phyloP scores from a whole-genome alignment of 2,113 vertebrate genomes.

The Seriola dumerili region DNA sequence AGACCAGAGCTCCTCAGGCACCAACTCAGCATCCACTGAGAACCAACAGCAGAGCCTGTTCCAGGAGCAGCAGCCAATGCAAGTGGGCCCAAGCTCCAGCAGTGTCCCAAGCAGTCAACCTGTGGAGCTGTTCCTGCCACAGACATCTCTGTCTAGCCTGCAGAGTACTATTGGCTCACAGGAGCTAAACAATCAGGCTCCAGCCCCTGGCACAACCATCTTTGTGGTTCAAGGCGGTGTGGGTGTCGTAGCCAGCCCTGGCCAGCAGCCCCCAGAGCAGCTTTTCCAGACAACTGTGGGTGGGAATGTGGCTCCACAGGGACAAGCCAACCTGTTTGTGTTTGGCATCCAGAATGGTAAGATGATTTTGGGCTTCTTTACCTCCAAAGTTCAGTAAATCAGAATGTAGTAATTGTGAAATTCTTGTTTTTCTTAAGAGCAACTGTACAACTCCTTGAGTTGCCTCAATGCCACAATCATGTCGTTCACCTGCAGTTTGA shows the following conservation, averaged over 20 bases:
- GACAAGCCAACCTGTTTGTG: slow-evolving; percentile 93
- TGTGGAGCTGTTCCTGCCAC: slow-evolving; percentile 93
- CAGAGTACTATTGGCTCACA: slow-evolving; percentile 90
- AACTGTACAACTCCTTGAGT: background rate
- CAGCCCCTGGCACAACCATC: slow-evolving; percentile 83
- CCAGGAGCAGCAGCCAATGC: slow-evolving; percentile 95
- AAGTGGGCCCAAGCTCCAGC: slow-evolving; percentile 89
- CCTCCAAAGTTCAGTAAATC: background rate
- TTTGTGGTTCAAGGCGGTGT: slow-evolving; percentile 91
- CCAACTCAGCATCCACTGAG: slow-evolving; percentile 81
- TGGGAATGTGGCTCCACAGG: slow-evolving; percentile 89
- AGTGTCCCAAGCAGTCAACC: slow-evolving; percentile 87
- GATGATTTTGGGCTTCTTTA: slow-evolving; percentile 49
- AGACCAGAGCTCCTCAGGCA: slow-evolving; percentile 89
- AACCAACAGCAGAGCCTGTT: slow-evolving; percentile 90
- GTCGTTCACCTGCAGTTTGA: background rate
- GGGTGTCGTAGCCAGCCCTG: slow-evolving; percentile 87
- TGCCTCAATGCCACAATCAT: background rate
- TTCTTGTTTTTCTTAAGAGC: background rate
- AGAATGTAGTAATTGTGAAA: background rate
- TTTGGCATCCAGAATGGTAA: slow-evolving; percentile 98
- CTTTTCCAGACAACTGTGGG: slow-evolving; percentile 91
- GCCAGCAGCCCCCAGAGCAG: slow-evolving; percentile 86
- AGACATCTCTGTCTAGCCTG: slow-evolving; percentile 92
- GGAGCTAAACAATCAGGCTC: slow-evolving; percentile 89